Base-by-base conservation (phyloP, 2,888 invertebrate genomes). In the Drosophila gaucha region DNA sequence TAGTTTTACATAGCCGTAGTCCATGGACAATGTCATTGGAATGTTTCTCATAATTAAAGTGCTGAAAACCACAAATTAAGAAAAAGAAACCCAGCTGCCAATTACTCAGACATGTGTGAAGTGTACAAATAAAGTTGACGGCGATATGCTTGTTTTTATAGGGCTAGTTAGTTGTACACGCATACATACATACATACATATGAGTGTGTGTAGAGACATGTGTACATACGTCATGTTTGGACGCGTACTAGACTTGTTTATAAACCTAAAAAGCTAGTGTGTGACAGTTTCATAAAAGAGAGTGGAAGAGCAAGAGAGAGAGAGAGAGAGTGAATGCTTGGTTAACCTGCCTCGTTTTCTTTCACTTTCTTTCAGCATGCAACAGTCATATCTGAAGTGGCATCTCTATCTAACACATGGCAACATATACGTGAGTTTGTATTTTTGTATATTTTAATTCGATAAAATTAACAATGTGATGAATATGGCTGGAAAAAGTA, bases 1-100 rank as follows among this genome's bases (percentile, higher is more conserved):
- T 10, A 50, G 12, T 5, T 31, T 39, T 44, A n/a, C 24, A 18
- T 43, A 44, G 52, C 35, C 39, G n/a, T 22, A 41, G 41, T 24
- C 20, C 30, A 46, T 43, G 43, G 35, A 67, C 83, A 86, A 82
- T 85, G 86, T 87, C 83, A 85, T 66, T 85, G 87, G 71, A 68
- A 74, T 67, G 50, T 80, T 86, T 80, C 79, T 64, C 86, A 83
- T 86, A 65, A 80, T 86, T 80, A 78, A 59, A 44, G 43, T 50
- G 36, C 64, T 59, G 69, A 66, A 67, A 84, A 44, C 47, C 63
- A 31, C 52, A 82, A 71, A 66, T 86, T 68, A 39, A 28, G 38
- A 67, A 69, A 75, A 70, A 35, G 14, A 74, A 75, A 70, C 35
- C n/a, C 18, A 22, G 10, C 56, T 59, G 47, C 35, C 52, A 71